Conservation (phyloP, 2,797 vertebrate species). For the Rhodeus uyekii region DNA sequence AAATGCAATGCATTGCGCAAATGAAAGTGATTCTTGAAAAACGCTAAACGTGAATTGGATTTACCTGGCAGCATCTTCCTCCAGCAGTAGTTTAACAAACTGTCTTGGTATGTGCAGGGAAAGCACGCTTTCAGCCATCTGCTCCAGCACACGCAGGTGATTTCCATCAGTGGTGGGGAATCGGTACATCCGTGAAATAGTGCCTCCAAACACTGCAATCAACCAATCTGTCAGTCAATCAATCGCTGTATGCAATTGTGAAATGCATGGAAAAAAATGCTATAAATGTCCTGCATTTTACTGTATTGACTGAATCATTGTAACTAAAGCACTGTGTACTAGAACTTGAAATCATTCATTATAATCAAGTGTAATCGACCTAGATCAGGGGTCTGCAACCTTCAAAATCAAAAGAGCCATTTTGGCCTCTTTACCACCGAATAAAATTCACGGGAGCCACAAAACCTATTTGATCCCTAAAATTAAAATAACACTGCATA, state of each 20-base stretch:
- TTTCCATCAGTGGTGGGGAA: slow-evolving; percentile 97
- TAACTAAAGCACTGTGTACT: background rate
- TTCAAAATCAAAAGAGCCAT: too few relatives aligned
- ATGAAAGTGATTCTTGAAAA: background rate
- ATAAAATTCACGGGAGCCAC: too few relatives aligned
- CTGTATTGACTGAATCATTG: background rate
- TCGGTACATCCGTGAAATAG: slow-evolving; percentile 96
- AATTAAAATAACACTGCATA: too few relatives aligned
- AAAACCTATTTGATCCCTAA: too few relatives aligned
- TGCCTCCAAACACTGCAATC: slow-evolving; percentile 88
- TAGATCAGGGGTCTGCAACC: too few relatives aligned
- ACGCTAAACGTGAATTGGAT: background rate
- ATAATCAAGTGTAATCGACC: too few relatives aligned
- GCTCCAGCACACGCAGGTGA: slow-evolving; percentile 94
- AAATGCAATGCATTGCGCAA: background rate
- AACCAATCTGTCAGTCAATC: background rate
- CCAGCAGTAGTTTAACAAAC: slow-evolving; percentile 94
- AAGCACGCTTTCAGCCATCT: slow-evolving; percentile 95
- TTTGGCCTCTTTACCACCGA: too few relatives aligned
- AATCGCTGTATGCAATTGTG: background rate
- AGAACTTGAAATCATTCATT: background rate
- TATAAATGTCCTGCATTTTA: background rate
- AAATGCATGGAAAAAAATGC: background rate
- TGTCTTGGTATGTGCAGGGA: slow-evolving; percentile 94
- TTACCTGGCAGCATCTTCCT: slow-evolving; percentile 96